Base-by-base conservation (phyloP, 2,888 invertebrate species). In the Rotaria magnacalcarata region DNA sequence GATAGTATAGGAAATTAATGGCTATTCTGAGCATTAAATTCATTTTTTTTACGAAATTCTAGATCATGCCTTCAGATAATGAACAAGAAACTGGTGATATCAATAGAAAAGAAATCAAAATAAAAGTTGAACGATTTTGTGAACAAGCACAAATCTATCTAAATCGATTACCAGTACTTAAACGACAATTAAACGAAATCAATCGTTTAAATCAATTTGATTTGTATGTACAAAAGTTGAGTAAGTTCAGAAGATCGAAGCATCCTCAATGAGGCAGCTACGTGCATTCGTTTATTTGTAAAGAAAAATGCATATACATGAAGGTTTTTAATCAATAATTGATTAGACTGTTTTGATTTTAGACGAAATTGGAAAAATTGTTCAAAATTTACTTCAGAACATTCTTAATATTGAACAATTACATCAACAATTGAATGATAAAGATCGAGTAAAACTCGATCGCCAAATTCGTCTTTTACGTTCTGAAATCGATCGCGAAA, bases 91-190 rank as follows among this genome's bases (percentile, higher is more conserved):
- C 24, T n/a, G 47, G 47, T 24, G n/a, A n/a, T 80, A 2, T 24
- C 24, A 47, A 43, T 47, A 24, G 80, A 47, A 80, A n/a, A 47
- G 5, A 47, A 47, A 24, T n/a, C 16, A 47, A 80, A 19, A 11
- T 43, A n/a, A 80, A 80, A 80, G 4, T 47, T n/a, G 47, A 74
- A 74, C 41, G 74, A 41, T 41, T 74, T 41, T 7, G 27, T 41
- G 74, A 80, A n/a, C 80, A 47, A 47, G 24, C 80, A n/a, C 80
- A 80, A 47, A 47, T 14, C n/a, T n/a, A 47, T 80, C 11, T 80
- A 5, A 80, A 80, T 47, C 80, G 80, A 24, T 80, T 80, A 24
- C 47, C 80, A 43, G 0, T 34, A 67, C 34, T 67, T 16, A 74
- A 74, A 41, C 74, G 8, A 34, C 41, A 74, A 74, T 74, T 74